Conservation (phyloP, 2,797 vertebrate species). For the Nyctibius grandis region DNA sequence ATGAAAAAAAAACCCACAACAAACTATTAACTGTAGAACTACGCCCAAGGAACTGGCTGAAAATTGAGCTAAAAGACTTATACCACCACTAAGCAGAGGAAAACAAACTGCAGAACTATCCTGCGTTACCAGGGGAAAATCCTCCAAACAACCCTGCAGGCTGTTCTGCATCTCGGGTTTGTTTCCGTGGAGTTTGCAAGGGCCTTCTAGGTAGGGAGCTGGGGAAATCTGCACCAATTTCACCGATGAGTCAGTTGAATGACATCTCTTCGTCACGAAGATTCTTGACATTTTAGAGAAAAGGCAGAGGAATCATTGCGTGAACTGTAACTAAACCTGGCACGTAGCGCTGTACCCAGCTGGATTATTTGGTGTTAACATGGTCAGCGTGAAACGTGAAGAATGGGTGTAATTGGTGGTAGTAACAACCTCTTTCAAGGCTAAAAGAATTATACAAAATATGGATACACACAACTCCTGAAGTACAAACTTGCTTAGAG, state of each 20-base stretch:
- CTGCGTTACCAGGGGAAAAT: background rate
- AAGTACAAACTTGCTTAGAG: background rate
- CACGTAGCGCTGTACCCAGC: background rate
- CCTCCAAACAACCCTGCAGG: background rate
- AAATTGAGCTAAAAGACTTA: background rate
- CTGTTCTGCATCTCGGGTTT: background rate
- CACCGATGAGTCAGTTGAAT: background rate
- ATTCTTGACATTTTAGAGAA: background rate
- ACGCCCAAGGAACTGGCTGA: background rate
- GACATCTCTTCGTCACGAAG: background rate
- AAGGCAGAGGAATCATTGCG: background rate
- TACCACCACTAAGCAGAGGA: background rate
- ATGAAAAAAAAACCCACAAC: background rate
- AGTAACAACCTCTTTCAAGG: background rate
- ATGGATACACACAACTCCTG: background rate
- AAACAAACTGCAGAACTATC: background rate
- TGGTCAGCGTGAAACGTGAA: background rate
- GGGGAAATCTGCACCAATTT: background rate
- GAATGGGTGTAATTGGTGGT: background rate
- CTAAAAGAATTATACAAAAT: background rate
- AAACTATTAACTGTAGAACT: background rate
- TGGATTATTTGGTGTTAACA: background rate
- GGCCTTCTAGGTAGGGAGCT: background rate
- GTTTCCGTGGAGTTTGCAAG: background rate
- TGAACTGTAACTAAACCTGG: background rate